Conservation (phyloP, 2,888 invertebrate genomes). For the Drosophila paranaensis region DNA sequence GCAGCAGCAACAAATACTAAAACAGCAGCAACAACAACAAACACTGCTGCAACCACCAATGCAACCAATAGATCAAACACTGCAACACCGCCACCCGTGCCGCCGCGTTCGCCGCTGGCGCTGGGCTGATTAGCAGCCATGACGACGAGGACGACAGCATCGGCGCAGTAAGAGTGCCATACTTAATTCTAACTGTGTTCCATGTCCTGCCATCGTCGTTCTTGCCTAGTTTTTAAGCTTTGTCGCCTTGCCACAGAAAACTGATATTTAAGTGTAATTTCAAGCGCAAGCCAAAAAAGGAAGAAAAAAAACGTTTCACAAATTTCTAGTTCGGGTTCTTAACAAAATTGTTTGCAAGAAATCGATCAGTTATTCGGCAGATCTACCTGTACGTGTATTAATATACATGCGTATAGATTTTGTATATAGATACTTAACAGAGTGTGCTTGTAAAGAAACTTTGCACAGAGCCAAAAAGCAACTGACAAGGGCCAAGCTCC, state of each 20-base stretch:
- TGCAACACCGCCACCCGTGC: conserved; percentile 68
- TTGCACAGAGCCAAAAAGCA: conserved; percentile 62
- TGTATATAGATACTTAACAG: conserved; percentile 61
- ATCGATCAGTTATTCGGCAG: conserved; percentile 17
- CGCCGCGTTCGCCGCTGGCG: conserved; percentile 68
- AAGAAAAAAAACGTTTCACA: conserved; percentile 9
- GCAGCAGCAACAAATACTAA: conserved; percentile 33
- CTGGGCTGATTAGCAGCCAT: conserved; percentile 65
- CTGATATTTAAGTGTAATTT: conserved; percentile 3
- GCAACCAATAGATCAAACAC: conserved; percentile 28
- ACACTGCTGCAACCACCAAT: conserved; percentile 34
- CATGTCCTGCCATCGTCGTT: conserved; percentile 38
- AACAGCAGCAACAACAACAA: conserved; percentile 21
- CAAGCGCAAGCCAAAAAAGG: conserved; percentile 10
- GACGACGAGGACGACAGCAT: conserved; percentile 15
- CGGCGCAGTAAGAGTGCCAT: conserved; percentile 24
- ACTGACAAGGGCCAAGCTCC: conserved; percentile 43
- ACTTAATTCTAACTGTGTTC: conserved; percentile 13
- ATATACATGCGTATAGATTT: conserved; percentile 8
- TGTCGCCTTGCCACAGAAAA: conserved; percentile 51
- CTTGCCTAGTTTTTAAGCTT: conserved; percentile 49
- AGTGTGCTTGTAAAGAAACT: conserved; percentile 59
- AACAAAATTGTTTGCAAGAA: conserved; percentile 16
- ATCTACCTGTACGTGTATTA: conserved; percentile 47
- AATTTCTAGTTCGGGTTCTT: conserved; percentile 36